phyloP scores from a whole-genome alignment of 2,797 vertebrate genomes.

The Bradypus variegatus region DNA sequence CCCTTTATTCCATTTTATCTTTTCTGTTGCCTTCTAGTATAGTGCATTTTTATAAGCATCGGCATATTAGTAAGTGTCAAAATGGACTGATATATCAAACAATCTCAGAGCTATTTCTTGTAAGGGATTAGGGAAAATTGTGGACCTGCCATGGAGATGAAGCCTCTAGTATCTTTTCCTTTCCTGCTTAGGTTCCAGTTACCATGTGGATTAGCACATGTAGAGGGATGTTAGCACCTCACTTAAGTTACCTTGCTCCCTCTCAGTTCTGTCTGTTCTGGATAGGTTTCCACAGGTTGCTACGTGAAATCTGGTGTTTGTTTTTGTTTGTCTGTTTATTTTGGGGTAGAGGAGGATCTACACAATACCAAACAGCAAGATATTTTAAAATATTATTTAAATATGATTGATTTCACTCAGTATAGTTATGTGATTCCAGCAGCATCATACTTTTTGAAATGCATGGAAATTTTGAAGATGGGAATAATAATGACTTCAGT shows the following conservation, averaged over 20 bases:
- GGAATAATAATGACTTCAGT: conserved; percentile 50
- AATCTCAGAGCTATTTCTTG: neutral
- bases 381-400: conserved; percentile 35
- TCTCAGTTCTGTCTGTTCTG: neutral
- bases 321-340: neutral
- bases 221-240: neutral
- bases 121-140: neutral
- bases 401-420: neutral
- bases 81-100: neutral
- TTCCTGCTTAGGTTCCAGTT: neutral
- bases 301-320: neutral
- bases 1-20: neutral
- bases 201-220: neutral
- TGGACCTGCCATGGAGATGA: neutral
- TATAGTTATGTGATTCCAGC: neutral
- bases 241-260: neutral
- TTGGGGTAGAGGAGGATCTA: neutral
- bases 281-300: neutral
- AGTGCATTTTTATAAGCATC: neutral
- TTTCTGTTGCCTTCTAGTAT: neutral
- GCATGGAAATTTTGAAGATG: conserved; percentile 31
- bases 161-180: neutral
- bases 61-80: neutral
- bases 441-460: conserved; percentile 40
- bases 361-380: neutral